Evolutionary conservation across 2,888 invertebrate genomes (phyloP), one percentile per base, ranked within the genome.

Genomic region (Phengaris alcon): DNA sequence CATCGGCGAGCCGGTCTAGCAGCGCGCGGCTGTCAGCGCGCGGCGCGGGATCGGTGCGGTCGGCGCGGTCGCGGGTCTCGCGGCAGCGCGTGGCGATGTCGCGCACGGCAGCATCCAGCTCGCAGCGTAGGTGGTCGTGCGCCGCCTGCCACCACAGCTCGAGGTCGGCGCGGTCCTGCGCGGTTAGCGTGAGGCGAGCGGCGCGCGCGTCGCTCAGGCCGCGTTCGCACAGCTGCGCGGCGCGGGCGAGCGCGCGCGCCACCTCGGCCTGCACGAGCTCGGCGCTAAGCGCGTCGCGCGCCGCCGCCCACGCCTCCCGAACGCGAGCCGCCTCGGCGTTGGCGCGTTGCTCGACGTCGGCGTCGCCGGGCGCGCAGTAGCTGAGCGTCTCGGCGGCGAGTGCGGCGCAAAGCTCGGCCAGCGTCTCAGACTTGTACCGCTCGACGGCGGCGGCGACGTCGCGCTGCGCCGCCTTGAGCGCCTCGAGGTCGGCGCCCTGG

Each of bases 231-330:
- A 95, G 90, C 82, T 95, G 95, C 6, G 96, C 96, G 76, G 96
- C 96, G 64, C 96, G 94, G 82, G 94, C 93, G 84, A 97, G 94
- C 7, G 97, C 96, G 77, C 96, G 96, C 22, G 96, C 95, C 77
- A 97, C 96, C 88, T 97, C 97, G 0, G 96, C 95, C 83, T 96
- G 96, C 51, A 97, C 96, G 51, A 97, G 90, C 85, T 96, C 96
- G 2, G 95, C 95, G 81, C 96, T 96, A 0, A 97, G 95, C 2
- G 95, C 95, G 82, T 97, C 96, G 75, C 96, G 95, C 0, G 97
- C 97, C 77, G 95, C 94, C 59, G 95, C 95, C 95, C 96, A 96
- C 6, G 97, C 96, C 82, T 96, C 96, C 52, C 96, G 95, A 35
- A 96, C 95, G 55, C 96, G 94, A 75, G 95, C 95, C 80, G 96